phyloP scores from a whole-genome alignment of 2,797 vertebrate species.

The Lithobates pipiens region DNA sequence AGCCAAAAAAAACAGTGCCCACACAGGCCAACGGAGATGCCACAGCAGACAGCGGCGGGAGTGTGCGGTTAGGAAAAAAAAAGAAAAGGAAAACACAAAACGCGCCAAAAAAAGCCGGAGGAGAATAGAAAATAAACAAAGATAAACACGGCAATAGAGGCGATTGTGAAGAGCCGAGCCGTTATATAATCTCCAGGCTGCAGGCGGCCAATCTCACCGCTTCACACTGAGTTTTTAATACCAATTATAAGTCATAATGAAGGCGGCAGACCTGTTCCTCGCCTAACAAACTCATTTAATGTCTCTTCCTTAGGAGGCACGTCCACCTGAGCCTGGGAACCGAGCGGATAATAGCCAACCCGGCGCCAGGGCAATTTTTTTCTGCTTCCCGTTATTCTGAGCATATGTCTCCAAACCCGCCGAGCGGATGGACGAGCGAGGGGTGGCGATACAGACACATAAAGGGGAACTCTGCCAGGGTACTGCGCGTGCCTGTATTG shows the following conservation, averaged over 20 bases:
- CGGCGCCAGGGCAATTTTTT: neutral
- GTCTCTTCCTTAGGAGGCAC: conserved; percentile 22
- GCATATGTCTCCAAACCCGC: neutral
- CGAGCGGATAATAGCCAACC: conserved; percentile 14
- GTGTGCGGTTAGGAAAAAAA: neutral
- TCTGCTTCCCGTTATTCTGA: neutral
- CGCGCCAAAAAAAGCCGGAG: neutral
- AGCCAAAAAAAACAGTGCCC: neutral
- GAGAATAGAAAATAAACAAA: conserved; percentile 35
- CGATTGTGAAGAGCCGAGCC: conserved; percentile 5
- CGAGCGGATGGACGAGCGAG: neutral
- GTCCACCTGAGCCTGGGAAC: conserved; percentile 30
- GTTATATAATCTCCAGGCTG: conserved; percentile 17
- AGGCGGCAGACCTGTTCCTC: neutral
- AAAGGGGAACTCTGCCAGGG: no score
- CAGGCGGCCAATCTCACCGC: conserved; percentile 21
- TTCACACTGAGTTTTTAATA: conserved; percentile 39
- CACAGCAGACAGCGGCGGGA: neutral
- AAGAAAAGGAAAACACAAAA: neutral
- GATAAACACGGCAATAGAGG: conserved; percentile 37
- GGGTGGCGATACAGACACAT: neutral
- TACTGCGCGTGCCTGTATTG: no score
- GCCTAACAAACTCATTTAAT: conserved; percentile 35
- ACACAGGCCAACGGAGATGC: neutral
- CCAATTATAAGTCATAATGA: conserved; percentile 46